phyloP scores from a whole-genome alignment of 2,797 vertebrate genomes.

The Moxostoma hubbsi region DNA sequence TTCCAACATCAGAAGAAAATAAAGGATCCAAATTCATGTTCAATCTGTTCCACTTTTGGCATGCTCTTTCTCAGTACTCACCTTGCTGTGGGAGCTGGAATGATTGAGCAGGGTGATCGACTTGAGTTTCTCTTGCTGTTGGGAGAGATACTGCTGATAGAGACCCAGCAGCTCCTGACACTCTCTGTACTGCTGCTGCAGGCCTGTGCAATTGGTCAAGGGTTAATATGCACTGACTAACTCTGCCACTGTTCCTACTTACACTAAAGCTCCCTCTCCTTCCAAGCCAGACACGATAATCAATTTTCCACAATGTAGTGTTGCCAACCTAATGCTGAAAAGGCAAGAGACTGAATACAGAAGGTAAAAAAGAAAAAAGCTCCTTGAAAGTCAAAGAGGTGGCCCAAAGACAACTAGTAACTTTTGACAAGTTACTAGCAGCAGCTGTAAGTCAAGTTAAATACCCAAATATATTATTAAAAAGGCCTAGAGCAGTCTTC shows the following conservation, averaged over 20 bases:
- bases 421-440: neutral
- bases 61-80: slow-evolving; percentile 40
- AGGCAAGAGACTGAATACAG: slow-evolving; percentile 12
- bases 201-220: slow-evolving; percentile 81
- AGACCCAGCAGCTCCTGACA: slow-evolving; percentile 94
- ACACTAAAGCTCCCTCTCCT: slow-evolving; percentile 28
- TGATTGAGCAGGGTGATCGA: slow-evolving; percentile 84
- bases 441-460: slow-evolving; percentile 5
- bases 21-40: slow-evolving; percentile 17
- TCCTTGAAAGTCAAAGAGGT: neutral
- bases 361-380: slow-evolving; percentile 9
- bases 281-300: slow-evolving; percentile 45
- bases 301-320: slow-evolving; percentile 35
- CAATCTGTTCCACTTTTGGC: neutral
- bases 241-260: slow-evolving; percentile 44
- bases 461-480: slow-evolving; percentile 4
- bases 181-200: slow-evolving; percentile 94
- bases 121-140: slow-evolving; percentile 91
- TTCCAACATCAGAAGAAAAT: neutral
- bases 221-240: slow-evolving; percentile 65
- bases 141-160: slow-evolving; percentile 94
- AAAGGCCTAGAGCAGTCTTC: neutral
- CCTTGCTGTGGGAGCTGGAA: slow-evolving; percentile 73
- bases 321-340: slow-evolving; percentile 45
- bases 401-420: slow-evolving; percentile 13